These are phyloP conservation scores for Saturnia pavonia DNA, from an alignment of 2,888 invertebrate genomes.

Conservation along the genomic window DNA sequence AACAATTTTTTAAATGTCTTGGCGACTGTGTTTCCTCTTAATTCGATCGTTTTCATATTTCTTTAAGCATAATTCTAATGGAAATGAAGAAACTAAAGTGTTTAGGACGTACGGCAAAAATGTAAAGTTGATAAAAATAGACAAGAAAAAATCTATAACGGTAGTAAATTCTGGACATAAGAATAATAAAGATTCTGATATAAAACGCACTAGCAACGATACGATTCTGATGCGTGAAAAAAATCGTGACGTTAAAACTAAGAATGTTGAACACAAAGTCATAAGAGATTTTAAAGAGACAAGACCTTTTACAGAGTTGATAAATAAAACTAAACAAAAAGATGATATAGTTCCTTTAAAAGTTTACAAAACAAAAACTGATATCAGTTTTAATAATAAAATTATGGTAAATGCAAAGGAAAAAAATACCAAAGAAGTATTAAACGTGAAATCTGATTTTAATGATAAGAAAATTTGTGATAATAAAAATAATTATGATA, in stretches of 20 bases:
- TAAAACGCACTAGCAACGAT: not conserved
- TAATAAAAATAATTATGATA: not conserved
- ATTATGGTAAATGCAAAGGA: not conserved
- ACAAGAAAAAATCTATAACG: slow-evolving; percentile 34
- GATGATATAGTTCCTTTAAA: slow-evolving; percentile 19
- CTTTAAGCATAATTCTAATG: not conserved
- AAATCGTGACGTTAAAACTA: not conserved
- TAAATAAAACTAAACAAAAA: slow-evolving; percentile 25
- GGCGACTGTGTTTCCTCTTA: not conserved
- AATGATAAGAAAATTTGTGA: not conserved
- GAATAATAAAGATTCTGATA: not conserved
- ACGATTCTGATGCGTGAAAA: not conserved
- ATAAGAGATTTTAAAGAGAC: not conserved
- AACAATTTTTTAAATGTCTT: too few species aligned
- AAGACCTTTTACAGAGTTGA: not conserved
- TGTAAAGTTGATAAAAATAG: slow-evolving; percentile 43
- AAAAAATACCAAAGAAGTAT: not conserved
- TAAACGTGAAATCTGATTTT: not conserved
- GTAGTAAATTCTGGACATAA: slow-evolving; percentile 17
- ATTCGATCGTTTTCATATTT: not conserved
- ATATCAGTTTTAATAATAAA: not conserved
- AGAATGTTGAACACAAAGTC: not conserved
- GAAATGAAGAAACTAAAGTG: slow-evolving; percentile 33
- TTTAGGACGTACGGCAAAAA: slow-evolving; percentile 50
- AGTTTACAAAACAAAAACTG: slow-evolving; percentile 17